phyloP scores from a whole-genome alignment of 2,113 vertebrate genomes.

The Urocitellus parryii region DNA sequence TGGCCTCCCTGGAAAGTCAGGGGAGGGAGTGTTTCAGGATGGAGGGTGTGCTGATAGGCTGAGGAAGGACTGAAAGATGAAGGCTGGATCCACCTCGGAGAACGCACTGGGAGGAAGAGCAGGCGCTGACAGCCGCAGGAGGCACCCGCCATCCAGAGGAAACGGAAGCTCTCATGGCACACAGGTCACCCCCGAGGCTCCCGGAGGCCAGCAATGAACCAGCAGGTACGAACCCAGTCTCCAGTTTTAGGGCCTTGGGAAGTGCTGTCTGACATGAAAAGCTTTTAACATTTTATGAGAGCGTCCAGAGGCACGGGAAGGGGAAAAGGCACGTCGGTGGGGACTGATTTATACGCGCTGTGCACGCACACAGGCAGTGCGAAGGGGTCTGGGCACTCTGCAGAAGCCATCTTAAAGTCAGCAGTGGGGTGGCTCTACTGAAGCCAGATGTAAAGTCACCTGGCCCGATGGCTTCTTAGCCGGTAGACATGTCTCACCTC shows the following conservation, averaged over 20 bases:
- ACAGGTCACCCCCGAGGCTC: background rate
- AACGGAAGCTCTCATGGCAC: background rate
- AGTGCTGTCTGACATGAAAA: constrained; percentile 82
- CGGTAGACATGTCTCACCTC: background rate
- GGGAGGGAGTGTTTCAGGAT: background rate
- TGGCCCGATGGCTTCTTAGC: constrained; percentile 19
- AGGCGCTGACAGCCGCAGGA: background rate
- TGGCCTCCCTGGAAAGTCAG: background rate
- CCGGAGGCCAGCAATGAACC: constrained; percentile 50
- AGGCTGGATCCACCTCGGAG: rapidly evolving
- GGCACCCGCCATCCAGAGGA: background rate
- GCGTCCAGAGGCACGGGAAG: constrained; percentile 71
- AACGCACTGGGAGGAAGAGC: no score
- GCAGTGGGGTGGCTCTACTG: constrained; percentile 19
- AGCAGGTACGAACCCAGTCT: constrained; percentile 81
- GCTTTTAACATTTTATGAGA: constrained; percentile 86
- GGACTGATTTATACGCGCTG: constrained; percentile 80
- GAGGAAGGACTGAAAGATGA: background rate
- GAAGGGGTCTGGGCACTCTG: constrained; percentile 70
- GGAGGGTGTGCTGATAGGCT: background rate
- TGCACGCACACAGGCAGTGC: background rate
- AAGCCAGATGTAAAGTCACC: background rate
- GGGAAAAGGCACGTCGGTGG: background rate
- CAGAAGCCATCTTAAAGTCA: constrained; percentile 65
- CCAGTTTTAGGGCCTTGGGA: constrained; percentile 81